Evolutionary conservation across 2,113 vertebrate genomes (phyloP).

Genomic region (Vulpes lagopus): DNA sequence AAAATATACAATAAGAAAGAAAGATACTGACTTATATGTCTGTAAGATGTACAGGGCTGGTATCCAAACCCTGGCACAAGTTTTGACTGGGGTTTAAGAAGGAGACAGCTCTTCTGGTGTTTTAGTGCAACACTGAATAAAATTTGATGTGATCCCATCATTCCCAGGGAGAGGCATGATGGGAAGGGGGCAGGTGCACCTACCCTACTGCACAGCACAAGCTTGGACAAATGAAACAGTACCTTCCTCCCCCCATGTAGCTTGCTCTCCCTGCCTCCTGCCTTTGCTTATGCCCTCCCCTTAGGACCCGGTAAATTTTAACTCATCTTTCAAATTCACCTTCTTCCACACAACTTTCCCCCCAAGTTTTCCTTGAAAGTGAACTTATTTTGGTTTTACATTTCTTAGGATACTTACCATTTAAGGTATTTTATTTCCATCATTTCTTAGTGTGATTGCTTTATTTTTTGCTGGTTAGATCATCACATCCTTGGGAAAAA

Average conservation of each 20-base stretch:
- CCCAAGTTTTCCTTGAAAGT: background rate
- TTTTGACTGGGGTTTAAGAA: background rate
- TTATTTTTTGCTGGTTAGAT: background rate
- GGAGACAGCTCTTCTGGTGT: too few relatives aligned
- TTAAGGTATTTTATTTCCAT: background rate
- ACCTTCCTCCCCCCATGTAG: rapidly evolving
- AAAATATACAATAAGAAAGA: background rate
- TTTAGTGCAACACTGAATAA: background rate
- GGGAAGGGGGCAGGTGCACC: background rate
- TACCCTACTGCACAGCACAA: rapidly evolving
- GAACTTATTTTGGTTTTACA: background rate
- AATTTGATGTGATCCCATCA: rapidly evolving
- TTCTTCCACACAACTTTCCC: background rate
- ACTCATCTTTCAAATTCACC: background rate
- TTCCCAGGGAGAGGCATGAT: background rate
- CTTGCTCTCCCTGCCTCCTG: background rate
- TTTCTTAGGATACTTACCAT: background rate
- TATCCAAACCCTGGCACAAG: background rate
- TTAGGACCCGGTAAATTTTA: background rate
- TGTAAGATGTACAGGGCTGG: background rate
- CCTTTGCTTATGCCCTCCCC: background rate
- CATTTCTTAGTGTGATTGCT: background rate
- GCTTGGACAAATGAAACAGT: rapidly evolving
- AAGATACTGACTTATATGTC: background rate
- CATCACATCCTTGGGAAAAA: background rate